Base-by-base conservation (phyloP, 2,888 invertebrate species). In the Sclerodermus sp. region DNA sequence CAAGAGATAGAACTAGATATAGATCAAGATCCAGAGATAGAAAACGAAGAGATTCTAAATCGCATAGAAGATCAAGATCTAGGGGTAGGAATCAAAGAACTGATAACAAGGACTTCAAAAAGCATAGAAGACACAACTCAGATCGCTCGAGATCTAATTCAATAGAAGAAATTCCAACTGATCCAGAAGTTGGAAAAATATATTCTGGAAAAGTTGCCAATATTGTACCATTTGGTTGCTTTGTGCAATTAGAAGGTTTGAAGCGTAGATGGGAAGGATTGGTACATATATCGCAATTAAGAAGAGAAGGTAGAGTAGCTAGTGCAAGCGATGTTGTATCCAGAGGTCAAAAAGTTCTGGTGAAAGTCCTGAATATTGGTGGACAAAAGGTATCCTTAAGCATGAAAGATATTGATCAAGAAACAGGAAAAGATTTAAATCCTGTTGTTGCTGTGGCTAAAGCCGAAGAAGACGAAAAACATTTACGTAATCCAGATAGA, bases 351-450 rank as follows among this genome's bases (percentile, higher is more conserved):
- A 90, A 87, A 80, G 94, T 96, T 0, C 90, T 76, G 81, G 84
- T 89, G 0, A 96, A 98, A 83, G 94, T 97, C 1, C 79, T 96
- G 48, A 93, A 93, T 13, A 85, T 96, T 30, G 90, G 91, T n/a
- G 96, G 95, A 0, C 93, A 93, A 73, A 98, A 76, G 49, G 69
- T 75, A 42, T 96, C 97, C 1, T 82, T 98, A 1, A 94, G 94
- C 0, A 95, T 98, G 90, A 97, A 96, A 80, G 97, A 99, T 79
- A 99, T 97, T 0, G 94, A 98, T 74, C 99, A 99, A 79, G 86
- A 87, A 15, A 90, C 90, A 0, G 99, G 99, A 0, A 89, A 88
- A 72, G 99, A 99, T 81, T 80, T 99, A 45, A 97, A 98, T 80
- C 97, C 97, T 0, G 79, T 86, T 0, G 85, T 89, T 68, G 83